Evolutionary conservation across 2,113 vertebrate species (phyloP), one percentile per base, ranked within the genome.

Genomic region (Polypterus senegalus): DNA sequence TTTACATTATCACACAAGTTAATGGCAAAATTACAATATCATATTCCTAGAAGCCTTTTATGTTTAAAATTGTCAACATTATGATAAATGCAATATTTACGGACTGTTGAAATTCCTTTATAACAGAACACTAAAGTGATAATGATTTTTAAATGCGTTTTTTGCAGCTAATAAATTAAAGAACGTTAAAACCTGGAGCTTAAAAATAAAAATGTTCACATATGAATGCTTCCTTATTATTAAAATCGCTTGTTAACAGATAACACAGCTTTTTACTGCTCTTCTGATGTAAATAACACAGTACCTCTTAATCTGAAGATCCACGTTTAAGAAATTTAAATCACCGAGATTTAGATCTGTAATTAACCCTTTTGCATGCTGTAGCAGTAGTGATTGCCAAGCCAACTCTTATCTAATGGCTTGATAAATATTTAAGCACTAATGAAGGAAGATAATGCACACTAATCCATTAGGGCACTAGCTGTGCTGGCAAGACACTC

Each of bases 401-500:
- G 67, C 64, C 61, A 64, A 63, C 64, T 67, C 68, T 69, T 67
- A 76, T 82, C 83, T 90, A 86, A 91, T 88, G 84, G 83, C 80
- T 79, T 89, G 85, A 92, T 90, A 84, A 91, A 91, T 91, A 89
- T 92, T 91, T 89, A 86, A 90, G 86, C 76, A 89, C 82, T 78
- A 82, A 82, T 76, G 76, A 86, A 73, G 77, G 71, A 27, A 74
- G 46, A 66, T 88, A 89, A 91, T 89, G 83, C 76, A 79, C 75
- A 75, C 70, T 84, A 84, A 88, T 85, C 88, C 88, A 92, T 91
- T 91, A 90, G 77, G 68, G 72, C 69, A 0, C 4, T 10, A 43
- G 70, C 73, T 45, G 55, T 48, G 57, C 64, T 56, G 66, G 71
- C 55, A 57, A 57, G 56, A 44, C 27, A 4, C 3, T 7, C 5